These are phyloP conservation scores for Keiferia lycopersicella DNA, from an alignment of 2,888 invertebrate species.

Conservation along the genomic window DNA sequence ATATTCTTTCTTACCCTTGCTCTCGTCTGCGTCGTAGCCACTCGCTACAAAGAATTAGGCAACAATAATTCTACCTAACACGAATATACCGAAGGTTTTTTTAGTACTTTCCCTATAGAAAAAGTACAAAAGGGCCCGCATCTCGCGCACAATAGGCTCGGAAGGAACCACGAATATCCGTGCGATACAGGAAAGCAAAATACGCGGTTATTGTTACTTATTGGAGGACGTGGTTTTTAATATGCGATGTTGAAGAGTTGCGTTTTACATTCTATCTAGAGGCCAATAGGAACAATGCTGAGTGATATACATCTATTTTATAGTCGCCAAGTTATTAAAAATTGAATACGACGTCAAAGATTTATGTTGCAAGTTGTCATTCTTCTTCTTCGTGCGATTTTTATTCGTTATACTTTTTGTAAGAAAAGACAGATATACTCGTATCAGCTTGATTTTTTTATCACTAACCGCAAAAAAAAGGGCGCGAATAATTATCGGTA, in stretches of 20 bases:
- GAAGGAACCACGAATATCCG: constrained; percentile 40
- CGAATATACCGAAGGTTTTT: constrained; percentile 34
- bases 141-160: constrained; percentile 39
- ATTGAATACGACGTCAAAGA: no score
- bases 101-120: constrained; percentile 34
- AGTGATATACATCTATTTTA: neutral
- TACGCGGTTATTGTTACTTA: neutral
- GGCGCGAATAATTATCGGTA: no score
- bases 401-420: no score
- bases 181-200: constrained; percentile 21
- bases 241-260: neutral
- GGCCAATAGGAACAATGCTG: neutral
- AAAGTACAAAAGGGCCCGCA: constrained; percentile 35
- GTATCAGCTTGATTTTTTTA: no score
- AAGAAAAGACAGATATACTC: no score
- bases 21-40: neutral
- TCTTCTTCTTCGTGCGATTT: no score
- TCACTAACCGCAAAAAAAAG: no score
- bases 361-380: no score
- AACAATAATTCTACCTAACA: constrained; percentile 34
- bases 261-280: neutral
- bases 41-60: constrained; percentile 21
- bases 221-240: neutral
- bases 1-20: neutral
- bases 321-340: no score